Percentiles rank a stretch among this genome's conserved stretches.
Evolutionary conservation across 2,888 invertebrate species (phyloP).

Genomic region (Oligia strigilis): DNA sequence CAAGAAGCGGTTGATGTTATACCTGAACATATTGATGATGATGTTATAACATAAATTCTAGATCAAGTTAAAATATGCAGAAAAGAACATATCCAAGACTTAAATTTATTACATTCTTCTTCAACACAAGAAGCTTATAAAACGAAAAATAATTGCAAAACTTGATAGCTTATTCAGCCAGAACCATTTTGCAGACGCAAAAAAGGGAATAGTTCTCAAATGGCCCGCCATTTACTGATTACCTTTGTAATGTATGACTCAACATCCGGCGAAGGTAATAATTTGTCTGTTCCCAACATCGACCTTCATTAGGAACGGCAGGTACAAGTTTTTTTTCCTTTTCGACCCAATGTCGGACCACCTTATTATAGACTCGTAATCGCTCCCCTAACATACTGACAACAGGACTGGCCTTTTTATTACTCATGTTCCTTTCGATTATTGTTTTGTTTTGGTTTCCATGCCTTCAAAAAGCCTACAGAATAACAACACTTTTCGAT

Average conservation of each 20-base stretch:
- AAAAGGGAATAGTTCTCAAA: constrained; percentile 55
- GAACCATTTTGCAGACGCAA: constrained; percentile 51
- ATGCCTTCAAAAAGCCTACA: constrained; percentile 23
- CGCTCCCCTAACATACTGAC: constrained; percentile 72
- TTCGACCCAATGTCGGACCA: constrained; percentile 72
- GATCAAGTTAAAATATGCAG: background rate
- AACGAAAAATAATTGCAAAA: constrained; percentile 4
- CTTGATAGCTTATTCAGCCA: constrained; percentile 27
- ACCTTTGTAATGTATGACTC: constrained; percentile 70
- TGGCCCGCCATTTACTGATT: constrained; percentile 64
- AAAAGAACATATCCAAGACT: background rate
- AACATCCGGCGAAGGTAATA: constrained; percentile 73
- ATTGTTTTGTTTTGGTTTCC: constrained; percentile 66
- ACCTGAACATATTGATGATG: background rate
- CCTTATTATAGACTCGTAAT: constrained; percentile 80
- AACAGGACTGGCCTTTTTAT: constrained; percentile 78
- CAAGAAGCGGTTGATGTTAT: background rate
- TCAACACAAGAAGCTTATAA: background rate
- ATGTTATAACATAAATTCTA: constrained; percentile 11
- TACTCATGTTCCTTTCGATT: constrained; percentile 64
- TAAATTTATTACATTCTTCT: background rate
- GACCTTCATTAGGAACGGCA: constrained; percentile 85
- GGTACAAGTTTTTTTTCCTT: constrained; percentile 84
- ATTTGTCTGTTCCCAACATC: constrained; percentile 74
- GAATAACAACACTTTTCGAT: background rate